Evolutionary conservation across 2,113 vertebrate genomes (phyloP).

Genomic region (Regulus satrapa): DNA sequence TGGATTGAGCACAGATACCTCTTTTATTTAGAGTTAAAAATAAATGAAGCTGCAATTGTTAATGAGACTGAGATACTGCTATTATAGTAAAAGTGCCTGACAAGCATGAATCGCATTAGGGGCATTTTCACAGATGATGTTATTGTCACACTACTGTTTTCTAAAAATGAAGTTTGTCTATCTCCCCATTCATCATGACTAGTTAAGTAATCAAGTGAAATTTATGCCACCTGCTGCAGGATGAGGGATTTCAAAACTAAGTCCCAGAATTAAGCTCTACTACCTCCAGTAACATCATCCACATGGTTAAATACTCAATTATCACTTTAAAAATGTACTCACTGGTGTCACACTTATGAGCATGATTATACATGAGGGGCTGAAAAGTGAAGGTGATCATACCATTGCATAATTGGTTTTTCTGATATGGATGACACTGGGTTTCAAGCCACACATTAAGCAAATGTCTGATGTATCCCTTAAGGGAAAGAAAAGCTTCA

Average conservation of each 20-base stretch:
- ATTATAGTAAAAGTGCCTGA: not conserved
- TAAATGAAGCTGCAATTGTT: not conserved
- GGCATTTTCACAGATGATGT: not conserved
- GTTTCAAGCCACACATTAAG: not conserved
- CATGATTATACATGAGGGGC: not conserved
- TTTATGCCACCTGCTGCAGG: constrained; percentile 21
- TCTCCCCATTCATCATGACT: constrained; percentile 14
- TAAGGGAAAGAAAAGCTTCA: not conserved
- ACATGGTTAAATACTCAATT: not conserved
- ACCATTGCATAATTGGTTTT: not conserved
- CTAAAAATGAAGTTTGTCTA: constrained; percentile 32
- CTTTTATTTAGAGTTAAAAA: not conserved
- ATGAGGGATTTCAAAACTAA: constrained; percentile 6
- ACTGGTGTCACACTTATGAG: not conserved
- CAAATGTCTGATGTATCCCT: not conserved
- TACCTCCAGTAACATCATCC: not conserved
- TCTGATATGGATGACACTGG: not conserved
- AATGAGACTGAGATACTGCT: not conserved
- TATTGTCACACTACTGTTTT: constrained; percentile 15
- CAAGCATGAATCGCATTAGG: not conserved
- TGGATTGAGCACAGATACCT: not conserved
- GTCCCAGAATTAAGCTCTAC: not conserved
- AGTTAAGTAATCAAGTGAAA: constrained; percentile 40
- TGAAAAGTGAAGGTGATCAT: not conserved
- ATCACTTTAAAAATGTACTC: not conserved